A percentile compares a stretch with the other conserved stretches of the same genome.
Conservation (phyloP, 2,113 vertebrate genomes). For the Turdus rufiventris region DNA sequence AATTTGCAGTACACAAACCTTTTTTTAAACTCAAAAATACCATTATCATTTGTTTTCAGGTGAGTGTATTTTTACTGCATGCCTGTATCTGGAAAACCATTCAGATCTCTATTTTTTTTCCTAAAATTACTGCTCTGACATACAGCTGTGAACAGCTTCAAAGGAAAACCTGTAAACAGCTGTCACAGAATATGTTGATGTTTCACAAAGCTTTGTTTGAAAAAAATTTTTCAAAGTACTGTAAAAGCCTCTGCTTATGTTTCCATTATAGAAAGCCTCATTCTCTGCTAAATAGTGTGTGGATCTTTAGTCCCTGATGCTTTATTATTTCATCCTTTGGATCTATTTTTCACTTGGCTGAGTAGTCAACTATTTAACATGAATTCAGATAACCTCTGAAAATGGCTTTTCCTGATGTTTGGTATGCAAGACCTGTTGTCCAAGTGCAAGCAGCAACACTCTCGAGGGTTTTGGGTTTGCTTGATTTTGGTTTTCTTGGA, state of each 20-base stretch:
- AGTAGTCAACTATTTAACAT: slow-evolving; percentile 50
- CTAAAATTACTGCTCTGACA: slow-evolving; percentile 12
- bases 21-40: neutral
- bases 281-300: slow-evolving; percentile 59
- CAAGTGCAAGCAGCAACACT: neutral
- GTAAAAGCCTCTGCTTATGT: slow-evolving; percentile 2
- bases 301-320: slow-evolving; percentile 20
- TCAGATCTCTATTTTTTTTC: neutral
- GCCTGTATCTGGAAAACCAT: neutral
- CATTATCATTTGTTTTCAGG: neutral
- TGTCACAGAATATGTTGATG: slow-evolving; percentile 27
- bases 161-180: slow-evolving; percentile 37
- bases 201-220: slow-evolving; percentile 33
- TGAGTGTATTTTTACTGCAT: neutral
- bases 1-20: neutral
- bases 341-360: slow-evolving; percentile 53
- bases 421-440: slow-evolving; percentile 16
- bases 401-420: slow-evolving; percentile 39
- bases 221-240: slow-evolving; percentile 34
- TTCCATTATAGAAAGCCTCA: slow-evolving; percentile 20
- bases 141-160: neutral
- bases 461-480: neutral
- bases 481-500: neutral
- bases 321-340: slow-evolving; percentile 55
- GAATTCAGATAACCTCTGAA: slow-evolving; percentile 49